Evolutionary conservation across 2,113 vertebrate genomes (phyloP).

Genomic region (Cephalopholis sonnerati): DNA sequence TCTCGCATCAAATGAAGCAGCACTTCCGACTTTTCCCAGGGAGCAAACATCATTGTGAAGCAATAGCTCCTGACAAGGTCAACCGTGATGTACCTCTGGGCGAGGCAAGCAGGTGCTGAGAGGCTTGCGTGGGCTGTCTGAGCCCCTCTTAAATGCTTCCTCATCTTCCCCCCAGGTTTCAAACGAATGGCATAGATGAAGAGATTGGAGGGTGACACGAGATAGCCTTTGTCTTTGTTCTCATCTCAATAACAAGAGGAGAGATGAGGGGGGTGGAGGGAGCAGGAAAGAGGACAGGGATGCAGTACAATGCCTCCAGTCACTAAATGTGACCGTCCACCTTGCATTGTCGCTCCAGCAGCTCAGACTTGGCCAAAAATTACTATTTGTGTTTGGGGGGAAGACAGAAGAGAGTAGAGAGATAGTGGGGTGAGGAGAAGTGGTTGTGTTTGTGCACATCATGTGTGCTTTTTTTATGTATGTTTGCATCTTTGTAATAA

Average conservation of each 20-base stretch:
- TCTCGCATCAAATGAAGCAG: constrained; percentile 36
- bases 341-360: neutral
- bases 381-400: neutral
- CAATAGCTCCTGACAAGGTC: constrained; percentile 65
- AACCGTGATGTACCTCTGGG: constrained; percentile 35
- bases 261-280: neutral
- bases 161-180: constrained; percentile 48
- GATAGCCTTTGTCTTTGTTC: constrained; percentile 38
- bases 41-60: constrained; percentile 47
- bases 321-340: constrained; percentile 34
- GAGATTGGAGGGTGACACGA: constrained; percentile 22
- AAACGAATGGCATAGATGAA: constrained; percentile 44
- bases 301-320: constrained; percentile 9
- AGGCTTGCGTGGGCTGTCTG: constrained; percentile 35
- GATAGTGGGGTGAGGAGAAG: constrained; percentile 8
- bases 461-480: constrained; percentile 27
- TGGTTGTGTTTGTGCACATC: constrained; percentile 20
- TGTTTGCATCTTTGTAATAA: constrained; percentile 18
- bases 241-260: constrained; percentile 8
- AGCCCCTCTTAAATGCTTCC: constrained; percentile 47
- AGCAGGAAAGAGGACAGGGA: neutral
- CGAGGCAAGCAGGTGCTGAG: constrained; percentile 35
- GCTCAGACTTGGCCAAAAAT: constrained; percentile 30
- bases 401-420: neutral
- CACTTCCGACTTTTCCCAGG: constrained; percentile 51